Evolutionary conservation across 2,888 invertebrate genomes (phyloP).

Genomic region (Erpobdella octoculata): DNA sequence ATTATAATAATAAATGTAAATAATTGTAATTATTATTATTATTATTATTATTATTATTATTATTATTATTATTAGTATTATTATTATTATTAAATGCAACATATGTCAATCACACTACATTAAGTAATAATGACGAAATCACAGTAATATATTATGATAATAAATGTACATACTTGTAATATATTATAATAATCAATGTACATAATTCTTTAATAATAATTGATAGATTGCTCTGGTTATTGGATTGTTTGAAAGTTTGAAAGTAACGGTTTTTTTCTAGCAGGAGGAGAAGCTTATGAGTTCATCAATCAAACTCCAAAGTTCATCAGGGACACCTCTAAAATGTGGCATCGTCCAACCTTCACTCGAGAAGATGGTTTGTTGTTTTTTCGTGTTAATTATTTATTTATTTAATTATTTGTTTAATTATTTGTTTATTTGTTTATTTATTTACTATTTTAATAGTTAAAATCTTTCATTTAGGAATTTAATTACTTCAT

Average conservation of each 20-base stretch:
- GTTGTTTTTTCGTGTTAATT: background rate
- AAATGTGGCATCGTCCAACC: conserved; percentile 94
- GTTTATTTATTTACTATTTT: background rate
- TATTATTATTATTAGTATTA: no score
- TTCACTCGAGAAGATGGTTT: conserved; percentile 89
- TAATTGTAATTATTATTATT: no score
- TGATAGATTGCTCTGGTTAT: no score
- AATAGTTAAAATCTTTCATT: background rate
- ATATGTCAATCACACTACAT: no score
- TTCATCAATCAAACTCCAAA: conserved; percentile 32
- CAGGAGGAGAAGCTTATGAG: conserved; percentile 27
- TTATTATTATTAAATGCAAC: no score
- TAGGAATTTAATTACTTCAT: background rate
- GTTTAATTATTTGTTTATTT: no score
- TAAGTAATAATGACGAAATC: no score
- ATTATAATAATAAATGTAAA: no score
- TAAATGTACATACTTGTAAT: background rate
- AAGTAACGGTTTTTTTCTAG: background rate
- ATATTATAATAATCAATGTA: background rate
- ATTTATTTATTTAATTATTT: no score
- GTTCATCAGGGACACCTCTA: conserved; percentile 80
- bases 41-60: no score
- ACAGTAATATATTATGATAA: no score
- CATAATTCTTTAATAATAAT: background rate
- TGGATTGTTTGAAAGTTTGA: no score